Base-by-base conservation (phyloP, 1,140 invertebrate genomes). In the Bombus turneri region DNA sequence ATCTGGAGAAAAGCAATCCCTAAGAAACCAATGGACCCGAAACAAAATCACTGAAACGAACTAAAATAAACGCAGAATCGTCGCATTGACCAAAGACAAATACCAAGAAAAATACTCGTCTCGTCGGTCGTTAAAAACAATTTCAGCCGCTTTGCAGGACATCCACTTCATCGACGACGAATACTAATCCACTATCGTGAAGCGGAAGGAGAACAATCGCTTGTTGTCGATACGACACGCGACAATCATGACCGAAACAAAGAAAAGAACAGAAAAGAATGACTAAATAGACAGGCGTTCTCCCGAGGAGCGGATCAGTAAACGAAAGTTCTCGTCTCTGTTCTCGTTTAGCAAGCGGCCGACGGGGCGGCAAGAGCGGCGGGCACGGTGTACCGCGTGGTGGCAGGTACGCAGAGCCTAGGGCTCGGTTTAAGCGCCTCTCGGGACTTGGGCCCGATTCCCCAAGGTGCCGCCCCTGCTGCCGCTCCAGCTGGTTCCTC, bases 361-460 rank as follows among this genome's bases (percentile, higher is more conserved):
- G 97, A 97, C 95, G 96, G 96, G 93, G 96, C 97, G 95, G 97
- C 97, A 91, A 96, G 97, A 93, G 97, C 97, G 91, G 97, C 97
- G 72, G 97, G 97, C 91, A 96, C 96, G 91, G 96, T 97, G 91
- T 97, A 97, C 95, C 96, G 97, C 76, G 96, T 97, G 93, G 96
- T 97, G 91, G 97, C 97, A 83, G 97, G 97, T 90, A 97, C 97
- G 81, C 97, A 97, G 95, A 97, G 96, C 93, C 96, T 97, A 87
- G 97, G 96, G 95, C 95, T 97, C 93, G 96, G 96, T 92, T 95
- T 97, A 92, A 96, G 96, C 93, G 96, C 96, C 92, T 96, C 96
- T 73, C 95, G 96, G 93, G 96, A 96, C 91, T 95, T 96, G 91
- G 95, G 96, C 91, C 94, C 95, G 88, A 93, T 94, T 87, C 93